These are phyloP conservation scores for Dryococelus australis DNA, from an alignment of 2,888 invertebrate species.

Conservation along the genomic window DNA sequence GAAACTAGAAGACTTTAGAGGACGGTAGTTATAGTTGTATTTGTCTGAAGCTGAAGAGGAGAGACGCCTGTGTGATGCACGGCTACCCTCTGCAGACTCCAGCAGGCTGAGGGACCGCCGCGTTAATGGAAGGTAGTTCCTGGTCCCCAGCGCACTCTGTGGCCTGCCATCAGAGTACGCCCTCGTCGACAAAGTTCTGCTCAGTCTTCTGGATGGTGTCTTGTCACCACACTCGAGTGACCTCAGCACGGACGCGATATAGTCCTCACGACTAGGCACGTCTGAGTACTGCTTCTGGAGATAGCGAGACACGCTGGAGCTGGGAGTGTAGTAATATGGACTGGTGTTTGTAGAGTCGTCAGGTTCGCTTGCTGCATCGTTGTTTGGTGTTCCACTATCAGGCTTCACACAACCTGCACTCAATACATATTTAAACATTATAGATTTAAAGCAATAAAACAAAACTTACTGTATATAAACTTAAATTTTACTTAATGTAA, in stretches of 20 bases:
- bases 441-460: background rate
- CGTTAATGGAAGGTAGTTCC: slow-evolving; percentile 26
- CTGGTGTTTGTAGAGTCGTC: background rate
- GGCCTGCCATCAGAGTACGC: background rate
- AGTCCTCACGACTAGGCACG: background rate
- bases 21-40: background rate
- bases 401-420: background rate
- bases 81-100: slow-evolving; percentile 24
- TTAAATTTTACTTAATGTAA: too few relatives aligned
- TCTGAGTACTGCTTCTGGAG: background rate
- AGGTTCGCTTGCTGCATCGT: background rate
- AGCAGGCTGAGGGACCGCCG: slow-evolving; percentile 33
- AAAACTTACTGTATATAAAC: too few relatives aligned
- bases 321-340: background rate
- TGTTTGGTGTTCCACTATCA: background rate
- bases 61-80: background rate
- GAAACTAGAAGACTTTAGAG: background rate
- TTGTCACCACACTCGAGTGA: background rate
- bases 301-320: background rate
- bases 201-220: slow-evolving; percentile 5
- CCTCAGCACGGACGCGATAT: background rate
- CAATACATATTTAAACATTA: background rate
- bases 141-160: background rate
- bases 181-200: background rate
- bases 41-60: slow-evolving; percentile 3